Evolutionary conservation across 1,140 invertebrate genomes (phyloP), one percentile per base, ranked within the genome.

Genomic region (Adoxophyes honmai): DNA sequence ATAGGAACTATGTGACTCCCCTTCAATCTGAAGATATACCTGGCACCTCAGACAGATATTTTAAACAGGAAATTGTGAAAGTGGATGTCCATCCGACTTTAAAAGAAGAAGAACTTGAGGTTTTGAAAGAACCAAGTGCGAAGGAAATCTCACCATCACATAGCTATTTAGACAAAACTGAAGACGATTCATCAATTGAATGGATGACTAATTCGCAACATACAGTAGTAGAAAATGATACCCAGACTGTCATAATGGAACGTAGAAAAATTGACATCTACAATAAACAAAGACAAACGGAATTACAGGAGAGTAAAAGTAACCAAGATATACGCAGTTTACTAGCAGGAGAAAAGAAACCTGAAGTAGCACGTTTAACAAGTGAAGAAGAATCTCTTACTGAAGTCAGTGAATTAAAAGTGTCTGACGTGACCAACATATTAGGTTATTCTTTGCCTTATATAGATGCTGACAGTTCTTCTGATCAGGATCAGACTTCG

Each of bases 321-420:
- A 81, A 63, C 58, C 84, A 86, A 69, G 74, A 88, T 60, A 62
- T 86, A 11, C 66, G 76, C 70, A 59, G 57, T 74, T 13, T 55
- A 89, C 34, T 70, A 68, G 52, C 75, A 33, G 42, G 55, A 18
- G 68, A 77, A 28, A 77, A 70, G 77, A 89, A 74, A 80, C 81
- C 70, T 67, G 90, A 81, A 77, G 83, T 86, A 6, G 81, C 83
- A 4, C 79, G 90, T 21, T 82, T 91, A 54, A 91, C 90, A 0
- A 93, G 92, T 36, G 92, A 92, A 64, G 92, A 93, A 64, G 92
- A 93, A 74, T 93, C 92, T 42, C 84, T 93, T 4, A 92, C 91
- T 15, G 91, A 91, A 82, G 90, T 92, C 0, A 91, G 90, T 69
- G 91, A 92, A 57, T 68, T 92, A 56, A 91, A 91, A 78, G 75